Conservation (phyloP, 1,140 invertebrate genomes). For the Zaprionus kolodkinae region DNA sequence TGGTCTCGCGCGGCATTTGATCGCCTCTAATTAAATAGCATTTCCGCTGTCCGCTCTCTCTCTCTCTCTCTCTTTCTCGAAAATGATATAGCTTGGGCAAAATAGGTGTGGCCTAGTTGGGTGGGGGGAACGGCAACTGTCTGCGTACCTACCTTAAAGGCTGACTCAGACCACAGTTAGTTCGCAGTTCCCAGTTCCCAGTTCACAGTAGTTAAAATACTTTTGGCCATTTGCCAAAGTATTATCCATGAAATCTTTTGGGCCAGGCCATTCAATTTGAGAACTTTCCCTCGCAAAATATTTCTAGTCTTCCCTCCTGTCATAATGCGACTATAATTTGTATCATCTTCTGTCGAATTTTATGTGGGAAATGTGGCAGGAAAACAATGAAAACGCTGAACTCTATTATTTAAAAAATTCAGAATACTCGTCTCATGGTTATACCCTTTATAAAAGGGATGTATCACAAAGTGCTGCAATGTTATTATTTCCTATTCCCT, state of each 20-base stretch:
- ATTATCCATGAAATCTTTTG: conserved; percentile 26
- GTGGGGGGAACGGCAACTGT: conserved; percentile 32
- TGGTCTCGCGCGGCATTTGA: conserved; percentile 68
- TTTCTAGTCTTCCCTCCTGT: background rate
- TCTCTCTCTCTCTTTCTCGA: conserved; percentile 41
- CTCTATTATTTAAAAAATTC: too few species aligned
- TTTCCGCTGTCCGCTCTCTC: conserved; percentile 58
- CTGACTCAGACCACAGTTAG: conserved; percentile 6
- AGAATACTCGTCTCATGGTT: too few species aligned
- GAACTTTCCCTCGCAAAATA: background rate
- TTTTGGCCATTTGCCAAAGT: conserved; percentile 15
- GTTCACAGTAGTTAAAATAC: conserved; percentile 18
- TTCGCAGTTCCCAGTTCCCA: background rate
- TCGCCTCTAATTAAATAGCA: conserved; percentile 82
- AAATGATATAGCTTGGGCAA: conserved; percentile 60
- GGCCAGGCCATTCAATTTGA: conserved; percentile 25
- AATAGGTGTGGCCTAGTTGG: conserved; percentile 57
- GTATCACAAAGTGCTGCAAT: too few species aligned
- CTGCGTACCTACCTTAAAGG: background rate
- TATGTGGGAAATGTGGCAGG: background rate
- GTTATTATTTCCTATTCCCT: too few species aligned
- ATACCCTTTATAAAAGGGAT: too few species aligned
- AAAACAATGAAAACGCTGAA: background rate
- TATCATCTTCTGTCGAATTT: conserved; percentile 1
- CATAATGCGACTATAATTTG: background rate